Percentiles rank a stretch among this genome's conserved stretches.
These are phyloP conservation scores for Crenichthys baileyi DNA, from an alignment of 2,797 vertebrate genomes.

Conservation along the genomic window DNA sequence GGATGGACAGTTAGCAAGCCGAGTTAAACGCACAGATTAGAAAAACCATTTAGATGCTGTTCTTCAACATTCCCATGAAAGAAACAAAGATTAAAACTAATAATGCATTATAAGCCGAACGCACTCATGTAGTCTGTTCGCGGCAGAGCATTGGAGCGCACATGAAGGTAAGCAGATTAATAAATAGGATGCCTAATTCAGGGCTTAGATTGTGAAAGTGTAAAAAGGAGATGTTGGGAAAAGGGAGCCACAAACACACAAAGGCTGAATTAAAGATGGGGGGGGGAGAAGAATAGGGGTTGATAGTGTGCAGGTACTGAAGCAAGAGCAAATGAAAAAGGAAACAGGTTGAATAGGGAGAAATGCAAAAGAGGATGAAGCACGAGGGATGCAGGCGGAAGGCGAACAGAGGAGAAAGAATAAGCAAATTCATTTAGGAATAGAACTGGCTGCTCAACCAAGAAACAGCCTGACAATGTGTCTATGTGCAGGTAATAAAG, in stretches of 20 bases:
- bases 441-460: constrained; percentile 67
- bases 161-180: constrained; percentile 45
- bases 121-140: constrained; percentile 42
- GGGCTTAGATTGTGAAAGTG: constrained; percentile 34
- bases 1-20: no score
- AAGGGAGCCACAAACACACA: constrained; percentile 32
- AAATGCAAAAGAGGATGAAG: constrained; percentile 31
- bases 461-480: constrained; percentile 61
- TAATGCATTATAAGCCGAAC: constrained; percentile 35
- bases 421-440: constrained; percentile 67
- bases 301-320: constrained; percentile 27
- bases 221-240: constrained; percentile 24
- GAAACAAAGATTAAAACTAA: constrained; percentile 21
- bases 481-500: constrained; percentile 76
- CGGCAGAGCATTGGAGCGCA: constrained; percentile 19
- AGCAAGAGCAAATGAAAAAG: constrained; percentile 42
- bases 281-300: constrained; percentile 21
- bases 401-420: constrained; percentile 44
- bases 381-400: constrained; percentile 29
- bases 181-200: constrained; percentile 55
- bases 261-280: constrained; percentile 41
- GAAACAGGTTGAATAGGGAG: constrained; percentile 21
- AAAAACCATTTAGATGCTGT: neutral
- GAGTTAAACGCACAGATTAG: neutral
- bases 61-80: constrained; percentile 9